phyloP scores from a whole-genome alignment of 2,797 vertebrate genomes.

The Cyprinella venusta region DNA sequence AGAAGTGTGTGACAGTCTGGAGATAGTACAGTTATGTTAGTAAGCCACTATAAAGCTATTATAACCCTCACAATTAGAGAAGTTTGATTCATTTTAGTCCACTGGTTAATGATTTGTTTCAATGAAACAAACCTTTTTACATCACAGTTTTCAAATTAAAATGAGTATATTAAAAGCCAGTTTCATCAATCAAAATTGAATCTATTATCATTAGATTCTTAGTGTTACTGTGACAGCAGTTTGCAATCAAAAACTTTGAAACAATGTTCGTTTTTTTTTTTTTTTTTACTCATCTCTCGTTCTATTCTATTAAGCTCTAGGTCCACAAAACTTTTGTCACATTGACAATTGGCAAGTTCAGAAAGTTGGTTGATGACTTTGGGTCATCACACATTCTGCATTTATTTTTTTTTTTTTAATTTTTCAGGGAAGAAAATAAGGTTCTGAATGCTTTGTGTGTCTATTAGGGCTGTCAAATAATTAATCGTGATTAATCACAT shows the following conservation, averaged over 20 bases:
- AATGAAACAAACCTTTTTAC: not conserved
- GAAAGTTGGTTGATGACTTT: not conserved
- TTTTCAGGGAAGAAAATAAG: not conserved
- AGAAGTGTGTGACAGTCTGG: constrained; percentile 17
- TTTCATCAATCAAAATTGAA: not conserved
- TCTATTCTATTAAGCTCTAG: not conserved
- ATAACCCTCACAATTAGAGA: not conserved
- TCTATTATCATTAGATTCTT: not conserved
- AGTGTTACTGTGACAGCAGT: not conserved
- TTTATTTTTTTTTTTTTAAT: not conserved
- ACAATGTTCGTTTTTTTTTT: not conserved
- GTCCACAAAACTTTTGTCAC: not conserved
- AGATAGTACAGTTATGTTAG: constrained; percentile 15
- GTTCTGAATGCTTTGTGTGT: not conserved
- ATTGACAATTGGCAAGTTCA: too few relatives aligned
- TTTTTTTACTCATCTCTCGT: not conserved
- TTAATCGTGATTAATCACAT: too few relatives aligned
- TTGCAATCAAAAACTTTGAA: not conserved
- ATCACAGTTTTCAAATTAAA: not conserved
- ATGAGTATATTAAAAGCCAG: not conserved
- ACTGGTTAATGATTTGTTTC: not conserved
- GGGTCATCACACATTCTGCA: not conserved
- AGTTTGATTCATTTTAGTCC: not conserved
- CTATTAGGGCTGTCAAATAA: too few relatives aligned
- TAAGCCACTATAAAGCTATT: not conserved